phyloP scores from a whole-genome alignment of 2,113 vertebrate genomes.

The Heliornis fulica region DNA sequence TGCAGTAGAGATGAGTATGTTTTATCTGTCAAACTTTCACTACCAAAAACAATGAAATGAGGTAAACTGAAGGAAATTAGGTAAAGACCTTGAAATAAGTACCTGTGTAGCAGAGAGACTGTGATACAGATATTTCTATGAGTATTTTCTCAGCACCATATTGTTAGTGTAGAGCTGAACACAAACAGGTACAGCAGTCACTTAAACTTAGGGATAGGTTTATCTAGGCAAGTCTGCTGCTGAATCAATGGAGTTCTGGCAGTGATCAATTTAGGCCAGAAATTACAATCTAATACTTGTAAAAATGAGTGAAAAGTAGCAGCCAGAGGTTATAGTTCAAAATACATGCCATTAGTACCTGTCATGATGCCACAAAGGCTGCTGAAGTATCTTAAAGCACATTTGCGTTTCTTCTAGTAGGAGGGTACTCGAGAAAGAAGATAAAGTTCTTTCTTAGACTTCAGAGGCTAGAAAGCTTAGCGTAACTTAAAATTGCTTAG shows the following conservation, averaged over 20 bases:
- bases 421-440: neutral
- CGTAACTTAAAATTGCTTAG: conserved; percentile 15
- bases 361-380: neutral
- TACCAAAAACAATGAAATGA: neutral
- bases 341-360: neutral
- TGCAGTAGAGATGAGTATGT: neutral
- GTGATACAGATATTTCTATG: neutral
- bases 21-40: neutral
- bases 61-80: neutral
- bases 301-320: neutral
- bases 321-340: neutral
- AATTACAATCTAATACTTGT: neutral
- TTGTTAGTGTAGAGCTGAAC: neutral
- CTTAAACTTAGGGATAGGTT: neutral
- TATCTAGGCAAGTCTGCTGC: neutral
- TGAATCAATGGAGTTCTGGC: neutral
- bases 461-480: conserved; percentile 16
- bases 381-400: neutral
- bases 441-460: neutral
- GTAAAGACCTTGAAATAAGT: neutral
- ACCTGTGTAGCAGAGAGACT: neutral
- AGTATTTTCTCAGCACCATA: neutral
- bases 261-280: neutral
- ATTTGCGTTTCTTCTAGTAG: neutral
- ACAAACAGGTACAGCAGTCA: neutral